Conservation (phyloP, 2,888 invertebrate genomes). For the Spilarctia lutea region DNA sequence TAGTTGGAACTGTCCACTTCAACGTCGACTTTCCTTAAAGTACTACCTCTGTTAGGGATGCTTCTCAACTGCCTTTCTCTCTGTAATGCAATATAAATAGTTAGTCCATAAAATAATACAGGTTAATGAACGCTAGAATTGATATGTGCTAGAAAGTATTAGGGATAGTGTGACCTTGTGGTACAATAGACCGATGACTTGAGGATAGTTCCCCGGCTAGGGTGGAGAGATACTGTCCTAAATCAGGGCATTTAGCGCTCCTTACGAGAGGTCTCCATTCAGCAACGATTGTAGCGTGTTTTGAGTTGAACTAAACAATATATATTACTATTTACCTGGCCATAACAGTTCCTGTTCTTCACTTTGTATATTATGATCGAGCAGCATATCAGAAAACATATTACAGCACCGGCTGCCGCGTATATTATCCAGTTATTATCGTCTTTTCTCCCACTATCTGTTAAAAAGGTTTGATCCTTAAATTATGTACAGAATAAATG, state of each 20-base stretch:
- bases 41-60: background rate
- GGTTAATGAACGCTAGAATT: too few species aligned
- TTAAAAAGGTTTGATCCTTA: background rate
- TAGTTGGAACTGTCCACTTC: background rate
- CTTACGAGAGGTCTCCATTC: too few species aligned
- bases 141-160: too few species aligned
- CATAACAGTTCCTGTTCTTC: background rate
- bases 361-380: background rate
- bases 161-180: too few species aligned
- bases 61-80: background rate
- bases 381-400: background rate
- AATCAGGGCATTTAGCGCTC: too few species aligned
- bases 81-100: background rate
- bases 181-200: too few species aligned
- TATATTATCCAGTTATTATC: background rate
- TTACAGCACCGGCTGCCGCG: background rate
- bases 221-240: too few species aligned
- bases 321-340: background rate
- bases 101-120: too few species aligned
- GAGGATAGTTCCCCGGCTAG: too few species aligned
- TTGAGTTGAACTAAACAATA: too few species aligned
- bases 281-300: too few species aligned
- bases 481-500: background rate
- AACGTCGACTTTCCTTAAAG: background rate
- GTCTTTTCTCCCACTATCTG: background rate